Evolutionary conservation across 2,113 vertebrate species (phyloP), one percentile per base, ranked within the genome.

Genomic region (Cebus imitator): DNA sequence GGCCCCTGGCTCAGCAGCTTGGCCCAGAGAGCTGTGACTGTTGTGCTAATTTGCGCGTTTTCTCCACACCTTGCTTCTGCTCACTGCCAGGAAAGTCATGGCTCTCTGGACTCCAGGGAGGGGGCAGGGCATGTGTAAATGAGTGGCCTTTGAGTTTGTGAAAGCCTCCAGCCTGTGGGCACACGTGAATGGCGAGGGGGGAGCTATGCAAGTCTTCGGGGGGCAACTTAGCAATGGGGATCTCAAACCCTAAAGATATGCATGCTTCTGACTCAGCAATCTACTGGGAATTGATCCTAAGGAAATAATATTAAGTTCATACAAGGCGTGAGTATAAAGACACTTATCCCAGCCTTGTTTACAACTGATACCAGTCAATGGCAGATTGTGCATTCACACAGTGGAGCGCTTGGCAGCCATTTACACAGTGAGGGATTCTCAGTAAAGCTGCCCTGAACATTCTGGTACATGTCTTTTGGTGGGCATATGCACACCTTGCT

Each of bases 51-150:
- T 94, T 96, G 97, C 86, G 64, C 98, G 92, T 98, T 97, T 98
- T 98, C 97, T 96, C 0, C 79, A 93, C 97, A 92, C 97, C 97
- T 99, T 98, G 98, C 98, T 98, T 98, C 98, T 97, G 97, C 98
- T 97, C 94, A 92, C 87, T 40, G 89, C 91, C 90, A 97, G 98
- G 98, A 99, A 98, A 98, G 96, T 96, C 92, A 58, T 97, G 94
- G 98, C 93, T 97, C 48, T 96, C 93, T 58, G 55, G 55, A 70
- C 50, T 87, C 96, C 37, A 10, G 64, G 80, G 78, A n/a, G 13
- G 12, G 50, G 79, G 6, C 45, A 27, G 75, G 79, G 27, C 8
- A 11, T 10, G 4, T 48, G 55, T 50, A 35, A 87, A 72, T 75
- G 87, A 78, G 25, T 64, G 48, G 40, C 91, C 48, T 14, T 75